These are phyloP conservation scores for Ricordea florida DNA, from an alignment of 92 coral and sea anemone genomes.

Conservation along the genomic window DNA sequence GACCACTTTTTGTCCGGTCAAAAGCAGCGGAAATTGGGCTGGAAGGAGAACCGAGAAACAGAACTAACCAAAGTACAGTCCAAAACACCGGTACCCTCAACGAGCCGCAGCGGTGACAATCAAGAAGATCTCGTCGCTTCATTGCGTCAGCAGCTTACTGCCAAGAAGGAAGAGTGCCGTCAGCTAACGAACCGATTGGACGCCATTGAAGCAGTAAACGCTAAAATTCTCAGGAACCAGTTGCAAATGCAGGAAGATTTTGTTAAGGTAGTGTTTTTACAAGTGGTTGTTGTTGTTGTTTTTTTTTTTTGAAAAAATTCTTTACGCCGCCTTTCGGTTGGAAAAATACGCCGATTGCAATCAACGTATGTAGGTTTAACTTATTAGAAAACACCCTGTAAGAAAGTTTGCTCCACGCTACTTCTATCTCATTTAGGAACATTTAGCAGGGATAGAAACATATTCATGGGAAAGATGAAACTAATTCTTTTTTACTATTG, in stretches of 20 bases:
- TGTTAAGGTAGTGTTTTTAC: conserved; percentile 11
- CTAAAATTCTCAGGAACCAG: background rate
- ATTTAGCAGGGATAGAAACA: background rate
- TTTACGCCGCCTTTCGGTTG: no score
- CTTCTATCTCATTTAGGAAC: no score
- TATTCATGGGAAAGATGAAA: background rate
- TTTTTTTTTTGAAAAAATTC: no score
- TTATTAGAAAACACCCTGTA: no score
- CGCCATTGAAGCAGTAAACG: background rate
- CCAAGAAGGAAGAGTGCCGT: background rate
- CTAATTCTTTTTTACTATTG: background rate
- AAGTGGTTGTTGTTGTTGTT: no score
- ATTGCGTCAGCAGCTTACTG: background rate
- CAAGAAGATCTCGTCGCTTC: background rate
- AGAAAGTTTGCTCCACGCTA: no score
- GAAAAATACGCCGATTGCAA: no score
- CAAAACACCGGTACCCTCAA: background rate
- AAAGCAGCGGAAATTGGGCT: background rate
- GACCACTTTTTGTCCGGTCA: background rate
- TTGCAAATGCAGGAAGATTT: conserved; percentile 12
- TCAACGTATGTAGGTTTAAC: no score
- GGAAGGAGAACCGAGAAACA: background rate
- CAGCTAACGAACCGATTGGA: background rate
- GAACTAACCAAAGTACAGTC: background rate
- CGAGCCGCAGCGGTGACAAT: background rate